Percentiles rank a stretch among this genome's conserved stretches.
Conservation (phyloP, 2,113 vertebrate species). For the Macrotis lagotis region DNA sequence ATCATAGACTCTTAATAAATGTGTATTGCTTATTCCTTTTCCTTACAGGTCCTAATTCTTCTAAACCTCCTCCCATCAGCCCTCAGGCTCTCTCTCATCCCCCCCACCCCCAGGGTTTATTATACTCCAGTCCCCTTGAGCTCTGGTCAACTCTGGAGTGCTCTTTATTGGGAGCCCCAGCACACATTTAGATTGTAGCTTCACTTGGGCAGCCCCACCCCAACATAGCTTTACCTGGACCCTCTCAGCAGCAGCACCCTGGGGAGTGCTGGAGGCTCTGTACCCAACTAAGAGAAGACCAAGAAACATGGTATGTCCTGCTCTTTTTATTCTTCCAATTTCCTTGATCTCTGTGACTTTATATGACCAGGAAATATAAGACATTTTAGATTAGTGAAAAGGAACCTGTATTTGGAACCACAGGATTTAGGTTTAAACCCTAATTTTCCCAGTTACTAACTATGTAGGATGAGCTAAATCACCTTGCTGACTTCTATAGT, state of each 20-base stretch:
- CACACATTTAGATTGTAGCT: neutral
- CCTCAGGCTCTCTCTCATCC: neutral
- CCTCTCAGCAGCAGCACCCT: neutral
- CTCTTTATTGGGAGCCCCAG: neutral
- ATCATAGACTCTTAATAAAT: neutral
- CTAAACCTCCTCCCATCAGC: no score
- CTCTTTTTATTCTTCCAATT: neutral
- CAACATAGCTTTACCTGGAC: neutral
- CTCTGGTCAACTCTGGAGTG: neutral
- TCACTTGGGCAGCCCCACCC: neutral
- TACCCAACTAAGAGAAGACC: neutral
- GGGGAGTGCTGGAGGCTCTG: neutral
- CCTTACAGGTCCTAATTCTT: neutral
- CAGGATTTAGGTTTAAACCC: neutral
- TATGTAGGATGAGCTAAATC: neutral
- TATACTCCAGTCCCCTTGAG: neutral
- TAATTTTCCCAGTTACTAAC: neutral
- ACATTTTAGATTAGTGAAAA: neutral
- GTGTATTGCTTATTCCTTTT: neutral
- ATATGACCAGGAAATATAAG: neutral
- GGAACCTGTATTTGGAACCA: neutral
- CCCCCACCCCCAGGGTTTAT: neutral
- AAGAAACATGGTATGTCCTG: neutral
- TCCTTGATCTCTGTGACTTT: neutral
- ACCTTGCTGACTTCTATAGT: neutral